phyloP scores from a whole-genome alignment of 2,888 invertebrate species.

The Tachina lurida region DNA sequence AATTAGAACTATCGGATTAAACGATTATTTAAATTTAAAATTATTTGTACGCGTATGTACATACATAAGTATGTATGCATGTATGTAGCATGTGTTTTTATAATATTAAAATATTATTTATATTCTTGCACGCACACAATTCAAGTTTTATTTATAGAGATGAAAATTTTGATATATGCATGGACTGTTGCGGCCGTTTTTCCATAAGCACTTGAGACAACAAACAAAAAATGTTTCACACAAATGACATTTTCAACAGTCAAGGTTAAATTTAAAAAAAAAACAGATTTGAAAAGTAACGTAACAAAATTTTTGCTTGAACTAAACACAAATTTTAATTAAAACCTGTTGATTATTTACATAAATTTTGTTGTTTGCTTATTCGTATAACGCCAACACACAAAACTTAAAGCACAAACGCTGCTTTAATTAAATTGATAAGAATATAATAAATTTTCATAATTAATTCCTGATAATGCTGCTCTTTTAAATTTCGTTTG shows the following conservation, averaged over 20 bases:
- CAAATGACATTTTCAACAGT: constrained; percentile 19
- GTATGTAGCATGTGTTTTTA: background rate
- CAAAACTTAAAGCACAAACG: background rate
- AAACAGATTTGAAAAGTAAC: background rate
- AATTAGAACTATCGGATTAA: too few relatives aligned
- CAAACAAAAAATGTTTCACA: background rate
- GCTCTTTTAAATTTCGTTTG: background rate
- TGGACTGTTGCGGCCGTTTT: background rate
- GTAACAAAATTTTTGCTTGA: background rate
- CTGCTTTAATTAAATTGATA: constrained; percentile 53
- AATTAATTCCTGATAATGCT: background rate
- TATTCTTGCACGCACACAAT: background rate
- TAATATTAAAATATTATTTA: background rate
- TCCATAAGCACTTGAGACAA: background rate
- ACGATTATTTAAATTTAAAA: too few relatives aligned
- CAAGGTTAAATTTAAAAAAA: constrained; percentile 31
- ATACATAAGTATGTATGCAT: background rate
- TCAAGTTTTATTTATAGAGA: constrained; percentile 6
- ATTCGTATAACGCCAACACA: background rate
- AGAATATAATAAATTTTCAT: constrained; percentile 15
- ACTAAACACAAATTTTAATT: constrained; percentile 27
- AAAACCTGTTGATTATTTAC: background rate
- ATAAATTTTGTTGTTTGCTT: background rate
- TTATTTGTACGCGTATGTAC: too few relatives aligned
- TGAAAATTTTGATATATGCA: background rate